These are phyloP conservation scores for Palythoa heliodiscus DNA, from an alignment of 92 coral and sea anemone species.

Conservation along the genomic window DNA sequence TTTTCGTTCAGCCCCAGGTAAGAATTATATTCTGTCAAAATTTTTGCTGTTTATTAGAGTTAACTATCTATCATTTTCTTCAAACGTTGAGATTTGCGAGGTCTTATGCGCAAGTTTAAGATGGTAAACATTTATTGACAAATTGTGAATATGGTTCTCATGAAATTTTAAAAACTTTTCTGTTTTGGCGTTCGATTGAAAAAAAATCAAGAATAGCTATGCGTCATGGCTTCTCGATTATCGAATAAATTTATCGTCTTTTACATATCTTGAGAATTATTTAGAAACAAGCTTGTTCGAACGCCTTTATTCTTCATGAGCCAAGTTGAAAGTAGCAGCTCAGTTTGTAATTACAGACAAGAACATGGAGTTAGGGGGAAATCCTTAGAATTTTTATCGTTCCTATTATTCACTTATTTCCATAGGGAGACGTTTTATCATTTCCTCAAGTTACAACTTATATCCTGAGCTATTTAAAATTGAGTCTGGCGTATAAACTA, in stretches of 20 bases:
- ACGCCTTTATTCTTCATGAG: constrained; percentile 14
- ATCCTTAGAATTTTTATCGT: background rate
- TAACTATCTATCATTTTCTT: background rate
- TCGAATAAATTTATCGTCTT: constrained; percentile 29
- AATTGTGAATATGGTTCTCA: constrained; percentile 69
- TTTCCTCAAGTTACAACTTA: background rate
- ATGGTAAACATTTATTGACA: constrained; percentile 84
- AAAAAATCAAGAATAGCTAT: constrained; percentile 31
- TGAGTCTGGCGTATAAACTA: background rate
- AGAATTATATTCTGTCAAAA: constrained; percentile 4
- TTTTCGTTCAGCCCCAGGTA: constrained; percentile 35
- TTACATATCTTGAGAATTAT: constrained; percentile 39
- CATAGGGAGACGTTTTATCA: constrained; percentile 6
- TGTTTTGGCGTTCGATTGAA: constrained; percentile 51
- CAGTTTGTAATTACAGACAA: constrained; percentile 7
- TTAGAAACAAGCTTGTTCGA: constrained; percentile 7
- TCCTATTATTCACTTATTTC: constrained; percentile 34
- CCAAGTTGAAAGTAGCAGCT: background rate
- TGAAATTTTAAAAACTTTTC: constrained; percentile 80
- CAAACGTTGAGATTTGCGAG: constrained; percentile 16
- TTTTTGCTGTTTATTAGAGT: constrained; percentile 8
- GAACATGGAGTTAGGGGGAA: background rate
- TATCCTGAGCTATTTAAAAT: background rate
- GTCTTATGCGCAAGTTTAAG: background rate
- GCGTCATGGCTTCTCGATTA: constrained; percentile 36